phyloP scores from a whole-genome alignment of 2,113 vertebrate genomes.

The Xiphias gladius region DNA sequence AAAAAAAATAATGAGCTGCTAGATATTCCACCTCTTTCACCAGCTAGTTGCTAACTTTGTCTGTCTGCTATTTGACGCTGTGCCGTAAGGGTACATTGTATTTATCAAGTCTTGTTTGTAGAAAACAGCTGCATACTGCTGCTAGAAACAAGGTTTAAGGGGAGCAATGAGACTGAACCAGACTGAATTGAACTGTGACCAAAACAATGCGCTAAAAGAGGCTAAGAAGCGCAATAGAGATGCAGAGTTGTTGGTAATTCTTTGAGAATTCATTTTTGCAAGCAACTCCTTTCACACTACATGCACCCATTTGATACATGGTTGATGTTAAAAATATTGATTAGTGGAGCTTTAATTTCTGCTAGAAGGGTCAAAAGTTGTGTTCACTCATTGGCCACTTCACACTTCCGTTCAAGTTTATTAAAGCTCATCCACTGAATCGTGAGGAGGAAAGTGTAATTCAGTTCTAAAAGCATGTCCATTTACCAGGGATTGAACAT shows the following conservation, averaged over 20 bases:
- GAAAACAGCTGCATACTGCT: background rate
- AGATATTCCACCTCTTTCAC: background rate
- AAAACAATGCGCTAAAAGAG: background rate
- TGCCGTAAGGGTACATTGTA: no score
- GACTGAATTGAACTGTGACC: background rate
- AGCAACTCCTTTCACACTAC: background rate
- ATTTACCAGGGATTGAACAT: background rate
- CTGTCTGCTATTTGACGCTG: background rate
- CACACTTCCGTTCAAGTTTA: conserved; percentile 13
- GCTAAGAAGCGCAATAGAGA: background rate
- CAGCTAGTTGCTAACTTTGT: background rate
- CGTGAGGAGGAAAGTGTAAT: background rate
- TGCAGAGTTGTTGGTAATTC: background rate
- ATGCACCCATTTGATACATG: background rate
- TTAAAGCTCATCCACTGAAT: background rate
- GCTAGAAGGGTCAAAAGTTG: background rate
- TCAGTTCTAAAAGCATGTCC: conserved; percentile 24
- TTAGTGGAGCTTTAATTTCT: background rate
- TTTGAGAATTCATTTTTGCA: background rate
- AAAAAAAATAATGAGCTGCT: background rate
- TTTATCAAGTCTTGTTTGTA: background rate
- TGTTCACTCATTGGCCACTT: conserved; percentile 3
- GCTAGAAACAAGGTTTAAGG: background rate
- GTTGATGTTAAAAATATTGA: background rate
- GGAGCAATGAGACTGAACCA: background rate